Conservation (phyloP, 2,888 invertebrate genomes). For the Lepeophtheirus nordmannii region DNA sequence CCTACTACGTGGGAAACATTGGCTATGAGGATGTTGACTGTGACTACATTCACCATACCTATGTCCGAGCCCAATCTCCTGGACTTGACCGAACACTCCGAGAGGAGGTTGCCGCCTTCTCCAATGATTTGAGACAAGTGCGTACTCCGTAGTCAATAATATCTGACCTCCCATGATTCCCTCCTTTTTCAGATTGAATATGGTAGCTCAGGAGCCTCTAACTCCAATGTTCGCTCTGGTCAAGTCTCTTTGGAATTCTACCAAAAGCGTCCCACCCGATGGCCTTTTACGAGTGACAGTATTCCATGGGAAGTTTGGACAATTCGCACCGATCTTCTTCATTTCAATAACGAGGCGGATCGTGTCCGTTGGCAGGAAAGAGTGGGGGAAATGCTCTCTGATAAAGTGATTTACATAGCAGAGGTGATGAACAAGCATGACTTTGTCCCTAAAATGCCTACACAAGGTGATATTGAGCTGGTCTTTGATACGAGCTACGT, state of each 20-base stretch:
- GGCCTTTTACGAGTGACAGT: constrained; percentile 77
- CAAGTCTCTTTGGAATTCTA: constrained; percentile 89
- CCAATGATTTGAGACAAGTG: constrained; percentile 21
- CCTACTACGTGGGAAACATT: constrained; percentile 86
- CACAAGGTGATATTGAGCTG: constrained; percentile 72
- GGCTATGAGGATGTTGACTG: constrained; percentile 94
- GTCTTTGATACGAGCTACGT: constrained; percentile 83
- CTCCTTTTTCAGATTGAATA: not conserved
- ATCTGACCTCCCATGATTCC: not conserved
- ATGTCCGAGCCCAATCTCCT: constrained; percentile 27
- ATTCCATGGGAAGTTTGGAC: constrained; percentile 99
- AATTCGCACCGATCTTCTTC: constrained; percentile 70
- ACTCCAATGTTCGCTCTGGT: constrained; percentile 40
- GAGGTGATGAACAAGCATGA: constrained; percentile 90
- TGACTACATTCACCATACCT: constrained; percentile 39
- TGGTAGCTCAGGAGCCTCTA: no score
- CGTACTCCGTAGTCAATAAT: not conserved
- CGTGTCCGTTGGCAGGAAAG: constrained; percentile 70
- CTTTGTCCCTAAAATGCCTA: constrained; percentile 89
- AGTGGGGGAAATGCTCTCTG: constrained; percentile 69
- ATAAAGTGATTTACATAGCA: constrained; percentile 75
- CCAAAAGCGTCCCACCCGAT: constrained; percentile 71
- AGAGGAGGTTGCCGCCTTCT: constrained; percentile 25
- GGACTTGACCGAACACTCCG: constrained; percentile 26
- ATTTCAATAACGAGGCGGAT: constrained; percentile 65